These are phyloP conservation scores for Gastrophryne carolinensis DNA, from an alignment of 2,797 vertebrate genomes.

Conservation along the genomic window DNA sequence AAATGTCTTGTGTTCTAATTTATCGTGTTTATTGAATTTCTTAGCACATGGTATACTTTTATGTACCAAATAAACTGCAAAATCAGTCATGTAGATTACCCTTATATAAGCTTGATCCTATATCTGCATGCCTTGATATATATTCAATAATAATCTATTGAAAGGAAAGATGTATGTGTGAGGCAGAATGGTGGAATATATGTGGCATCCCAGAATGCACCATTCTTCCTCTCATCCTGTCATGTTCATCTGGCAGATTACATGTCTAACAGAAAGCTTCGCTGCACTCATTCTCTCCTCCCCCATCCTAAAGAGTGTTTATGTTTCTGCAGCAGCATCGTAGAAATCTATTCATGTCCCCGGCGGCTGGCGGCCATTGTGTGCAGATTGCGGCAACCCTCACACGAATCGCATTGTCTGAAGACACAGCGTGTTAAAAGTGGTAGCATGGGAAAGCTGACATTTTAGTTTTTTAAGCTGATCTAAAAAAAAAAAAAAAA, in stretches of 20 bases:
- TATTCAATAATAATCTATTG: too few relatives aligned
- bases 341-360: neutral
- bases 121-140: too few relatives aligned
- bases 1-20: too few relatives aligned
- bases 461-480: too few relatives aligned
- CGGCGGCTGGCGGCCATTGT: neutral
- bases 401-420: neutral
- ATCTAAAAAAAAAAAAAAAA: too few relatives aligned
- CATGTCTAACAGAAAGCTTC: neutral
- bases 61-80: too few relatives aligned
- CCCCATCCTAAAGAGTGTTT: neutral
- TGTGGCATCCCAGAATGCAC: neutral
- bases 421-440: neutral
- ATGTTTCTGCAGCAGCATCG: neutral
- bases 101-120: too few relatives aligned
- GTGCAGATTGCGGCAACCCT: slow-evolving; percentile 13
- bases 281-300: neutral
- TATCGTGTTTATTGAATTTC: too few relatives aligned
- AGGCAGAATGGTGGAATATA: neutral
- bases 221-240: neutral
- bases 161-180: too few relatives aligned
- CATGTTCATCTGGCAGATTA: neutral
- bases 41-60: too few relatives aligned
- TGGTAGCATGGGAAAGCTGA: too few relatives aligned
- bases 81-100: too few relatives aligned